A percentile compares a stretch with the other conserved stretches of the same genome.
phyloP scores from a whole-genome alignment of 2,113 vertebrate species.

The Antennarius striatus region DNA sequence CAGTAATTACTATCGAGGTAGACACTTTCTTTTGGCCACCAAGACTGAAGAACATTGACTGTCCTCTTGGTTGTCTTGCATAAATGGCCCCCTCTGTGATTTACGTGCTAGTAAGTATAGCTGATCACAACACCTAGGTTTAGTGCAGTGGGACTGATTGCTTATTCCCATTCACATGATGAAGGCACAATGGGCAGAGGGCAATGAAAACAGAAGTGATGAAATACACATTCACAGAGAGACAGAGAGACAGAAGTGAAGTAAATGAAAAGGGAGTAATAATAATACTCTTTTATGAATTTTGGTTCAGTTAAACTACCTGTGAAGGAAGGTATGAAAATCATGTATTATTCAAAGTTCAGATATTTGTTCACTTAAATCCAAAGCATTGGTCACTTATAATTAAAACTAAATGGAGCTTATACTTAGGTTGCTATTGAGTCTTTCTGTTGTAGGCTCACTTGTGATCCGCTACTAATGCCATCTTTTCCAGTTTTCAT shows the following conservation, averaged over 20 bases:
- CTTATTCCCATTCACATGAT: constrained; percentile 38
- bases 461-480: too few species aligned
- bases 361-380: too few species aligned
- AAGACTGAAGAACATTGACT: constrained; percentile 35
- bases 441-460: too few species aligned
- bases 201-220: constrained; percentile 34
- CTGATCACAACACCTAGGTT: constrained; percentile 24
- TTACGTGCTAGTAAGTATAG: constrained; percentile 57
- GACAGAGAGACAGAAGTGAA: neutral
- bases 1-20: constrained; percentile 8
- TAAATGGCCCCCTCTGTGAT: constrained; percentile 13
- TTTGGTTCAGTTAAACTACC: too few species aligned
- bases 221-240: constrained; percentile 2
- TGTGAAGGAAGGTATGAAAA: too few species aligned
- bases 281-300: too few species aligned
- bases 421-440: too few species aligned
- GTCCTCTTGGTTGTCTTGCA: constrained; percentile 23
- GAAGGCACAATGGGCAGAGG: too few species aligned
- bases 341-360: too few species aligned
- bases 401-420: too few species aligned
- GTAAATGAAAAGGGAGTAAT: constrained; percentile 58
- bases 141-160: constrained; percentile 18
- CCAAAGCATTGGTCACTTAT: too few species aligned
- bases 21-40: constrained; percentile 35
- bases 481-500: too few species aligned